Percentiles rank a stretch among this genome's conserved stretches.
Evolutionary conservation across 2,113 vertebrate species (phyloP).

Genomic region (Thomomys bottae): DNA sequence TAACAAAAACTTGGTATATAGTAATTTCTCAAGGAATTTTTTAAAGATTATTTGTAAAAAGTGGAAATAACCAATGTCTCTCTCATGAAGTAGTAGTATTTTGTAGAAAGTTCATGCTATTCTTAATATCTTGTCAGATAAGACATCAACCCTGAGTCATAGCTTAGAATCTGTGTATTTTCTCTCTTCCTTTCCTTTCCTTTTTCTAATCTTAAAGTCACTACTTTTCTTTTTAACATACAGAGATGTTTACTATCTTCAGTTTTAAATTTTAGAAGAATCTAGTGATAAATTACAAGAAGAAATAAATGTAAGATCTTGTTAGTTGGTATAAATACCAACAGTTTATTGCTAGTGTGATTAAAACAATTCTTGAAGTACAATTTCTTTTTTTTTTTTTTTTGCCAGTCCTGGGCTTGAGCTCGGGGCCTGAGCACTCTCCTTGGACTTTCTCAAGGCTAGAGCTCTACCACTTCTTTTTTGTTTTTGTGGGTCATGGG

Average conservation of each 20-base stretch:
- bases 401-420: too few relatives aligned
- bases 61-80: neutral
- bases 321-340: constrained; percentile 24
- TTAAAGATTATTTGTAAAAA: neutral
- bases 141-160: neutral
- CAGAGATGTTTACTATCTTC: neutral
- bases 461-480: too few relatives aligned
- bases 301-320: neutral
- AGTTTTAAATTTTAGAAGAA: constrained; percentile 47
- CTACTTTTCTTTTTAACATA: neutral
- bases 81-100: neutral
- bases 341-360: neutral
- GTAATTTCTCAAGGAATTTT: neutral
- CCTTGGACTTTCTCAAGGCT: too few relatives aligned
- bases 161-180: neutral
- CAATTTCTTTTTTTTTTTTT: neutral
- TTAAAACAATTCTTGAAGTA: neutral
- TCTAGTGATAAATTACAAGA: neutral
- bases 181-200: neutral
- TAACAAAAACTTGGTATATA: neutral
- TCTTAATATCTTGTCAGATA: neutral
- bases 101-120: neutral
- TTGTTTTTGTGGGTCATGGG: too few relatives aligned
- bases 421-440: too few relatives aligned
- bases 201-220: neutral